phyloP scores from a whole-genome alignment of 2,797 vertebrate species.

The Protonibea diacanthus region DNA sequence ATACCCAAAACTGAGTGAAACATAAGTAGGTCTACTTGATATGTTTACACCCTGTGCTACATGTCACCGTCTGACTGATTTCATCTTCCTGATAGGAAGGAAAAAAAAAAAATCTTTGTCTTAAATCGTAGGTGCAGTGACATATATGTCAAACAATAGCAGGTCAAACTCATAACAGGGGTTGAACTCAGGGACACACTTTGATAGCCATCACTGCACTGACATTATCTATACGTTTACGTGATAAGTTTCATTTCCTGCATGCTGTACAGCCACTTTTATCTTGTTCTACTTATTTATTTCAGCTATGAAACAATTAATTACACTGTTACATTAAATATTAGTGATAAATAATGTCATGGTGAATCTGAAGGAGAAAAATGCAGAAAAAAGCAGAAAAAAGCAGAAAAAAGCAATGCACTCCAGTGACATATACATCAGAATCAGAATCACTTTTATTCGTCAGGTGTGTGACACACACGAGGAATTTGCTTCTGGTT shows the following conservation, averaged over 20 bases:
- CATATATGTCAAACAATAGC: neutral
- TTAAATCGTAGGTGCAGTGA: neutral
- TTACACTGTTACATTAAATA: neutral
- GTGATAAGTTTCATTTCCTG: neutral
- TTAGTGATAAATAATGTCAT: neutral
- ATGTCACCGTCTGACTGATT: neutral
- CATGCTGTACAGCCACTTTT: neutral
- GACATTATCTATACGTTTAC: neutral
- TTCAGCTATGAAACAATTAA: neutral
- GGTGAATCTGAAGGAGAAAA: too few relatives aligned
- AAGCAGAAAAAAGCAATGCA: too few relatives aligned
- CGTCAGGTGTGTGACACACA: too few relatives aligned
- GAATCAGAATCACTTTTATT: too few relatives aligned
- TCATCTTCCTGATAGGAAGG: neutral
- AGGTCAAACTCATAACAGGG: neutral
- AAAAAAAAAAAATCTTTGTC: neutral
- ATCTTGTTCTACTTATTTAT: neutral
- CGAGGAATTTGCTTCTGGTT: too few relatives aligned
- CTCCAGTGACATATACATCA: neutral
- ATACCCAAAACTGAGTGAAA: too few relatives aligned
- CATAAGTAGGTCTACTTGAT: too few relatives aligned
- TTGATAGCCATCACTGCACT: neutral
- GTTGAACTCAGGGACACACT: neutral
- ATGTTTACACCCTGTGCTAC: too few relatives aligned
- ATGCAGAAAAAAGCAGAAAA: too few relatives aligned